Percentiles rank a stretch among this genome's conserved stretches.
phyloP scores from a whole-genome alignment of 2,797 vertebrate species.

The Ataeniobius toweri region DNA sequence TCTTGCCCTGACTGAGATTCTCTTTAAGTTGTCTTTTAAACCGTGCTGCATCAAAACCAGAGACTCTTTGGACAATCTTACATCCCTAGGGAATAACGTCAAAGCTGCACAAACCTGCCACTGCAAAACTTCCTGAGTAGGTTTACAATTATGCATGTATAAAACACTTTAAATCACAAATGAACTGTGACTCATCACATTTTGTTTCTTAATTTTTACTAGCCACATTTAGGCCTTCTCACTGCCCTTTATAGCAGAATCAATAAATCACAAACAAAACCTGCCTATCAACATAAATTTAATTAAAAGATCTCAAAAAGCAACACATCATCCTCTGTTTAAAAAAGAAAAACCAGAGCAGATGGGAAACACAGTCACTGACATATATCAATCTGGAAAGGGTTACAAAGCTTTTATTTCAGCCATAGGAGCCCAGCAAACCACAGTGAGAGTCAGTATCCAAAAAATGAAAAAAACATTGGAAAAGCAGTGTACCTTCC shows the following conservation, averaged over 20 bases:
- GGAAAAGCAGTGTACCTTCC: too few species aligned
- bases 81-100: not conserved
- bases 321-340: not conserved
- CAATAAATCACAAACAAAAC: not conserved
- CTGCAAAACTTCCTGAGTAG: not conserved
- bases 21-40: constrained; percentile 8
- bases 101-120: not conserved
- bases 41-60: not conserved
- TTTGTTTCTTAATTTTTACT: not conserved
- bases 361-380: not conserved
- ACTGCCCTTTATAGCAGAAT: not conserved
- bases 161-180: not conserved
- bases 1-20: not conserved
- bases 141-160: not conserved
- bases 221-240: not conserved
- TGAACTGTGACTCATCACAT: not conserved
- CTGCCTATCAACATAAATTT: not conserved
- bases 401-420: too few species aligned
- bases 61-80: not conserved
- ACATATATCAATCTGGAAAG: not conserved
- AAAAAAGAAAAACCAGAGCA: not conserved
- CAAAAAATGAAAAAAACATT: too few species aligned
- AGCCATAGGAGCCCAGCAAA: too few species aligned
- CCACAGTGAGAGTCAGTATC: too few species aligned
- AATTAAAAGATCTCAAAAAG: not conserved